Base-by-base conservation (phyloP, 2,888 invertebrate species). In the Himalopsyche tibetana region DNA sequence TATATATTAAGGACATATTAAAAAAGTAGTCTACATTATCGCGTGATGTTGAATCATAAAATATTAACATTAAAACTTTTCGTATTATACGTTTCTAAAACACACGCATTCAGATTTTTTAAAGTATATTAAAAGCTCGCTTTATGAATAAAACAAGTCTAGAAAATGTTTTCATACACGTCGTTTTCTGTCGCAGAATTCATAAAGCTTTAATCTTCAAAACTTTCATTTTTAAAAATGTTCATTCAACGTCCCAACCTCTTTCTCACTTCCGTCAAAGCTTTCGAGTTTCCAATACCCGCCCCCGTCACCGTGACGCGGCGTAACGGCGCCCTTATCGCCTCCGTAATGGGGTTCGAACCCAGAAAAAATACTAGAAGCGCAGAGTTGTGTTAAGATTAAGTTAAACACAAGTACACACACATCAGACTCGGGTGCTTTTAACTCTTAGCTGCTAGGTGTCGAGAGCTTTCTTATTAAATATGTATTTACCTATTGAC, bases 271-370 rank as follows among this genome's bases (percentile, higher is more conserved):
- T 74, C 74, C 74, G 74, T 74, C 74, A 74, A 74, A 74, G 74
- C 36, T 12, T 74, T 36, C 74, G 74, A 9, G 38, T 74, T 74
- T 74, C 74, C 74, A 74, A 74, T 74, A 74, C 74, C 38, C 74
- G 1, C 5, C 74, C 38, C 74, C 38, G 51, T 51, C 15, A 51
- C 51, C 36, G 74, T 82, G 55, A 82, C 55, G 82, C 40, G 45
- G 55, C 81, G 81, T 45, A 51, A 81, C 81, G 45, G 45, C 55
- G 55, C 55, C 82, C 36, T 82, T 82, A 82, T 63, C 63, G 55
- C 55, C n/a, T 82, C 82, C 11, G 82, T 55, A 82, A 55, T 55
- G 51, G 38, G 82, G 82, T 82, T 19, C 36, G 82, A 82, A 56
- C 82, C 74, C 74, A 38, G 36, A 74, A 74, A 63, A 74, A 74